Evolutionary conservation across 2,113 vertebrate genomes (phyloP), one percentile per base, ranked within the genome.

Genomic region (Fulica atra): DNA sequence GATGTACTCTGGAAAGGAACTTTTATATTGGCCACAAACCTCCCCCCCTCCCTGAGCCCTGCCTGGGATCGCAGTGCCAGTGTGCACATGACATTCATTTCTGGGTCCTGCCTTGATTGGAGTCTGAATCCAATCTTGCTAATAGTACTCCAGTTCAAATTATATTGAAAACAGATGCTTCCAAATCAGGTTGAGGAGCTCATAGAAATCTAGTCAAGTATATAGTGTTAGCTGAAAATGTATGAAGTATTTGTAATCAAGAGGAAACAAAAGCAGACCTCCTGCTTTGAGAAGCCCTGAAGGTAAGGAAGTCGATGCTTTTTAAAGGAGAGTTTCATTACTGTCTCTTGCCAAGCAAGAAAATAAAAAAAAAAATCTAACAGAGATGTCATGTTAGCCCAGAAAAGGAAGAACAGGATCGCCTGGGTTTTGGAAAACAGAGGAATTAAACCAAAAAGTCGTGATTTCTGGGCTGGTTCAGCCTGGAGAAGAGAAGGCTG

Each of bases 121-220:
- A 92, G 92, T 86, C 97, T 98, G 97, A 98, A 97, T 97, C 89
- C 93, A 95, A 95, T 97, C 97, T 97, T 77, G 94, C 92, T 96
- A 92, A 69, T 97, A 91, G 96, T 97, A 93, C 89, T 96, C 85
- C 94, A 96, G 85, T 96, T 93, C 92, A 93, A 82, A 93, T 89
- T 87, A 33, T 92, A 98, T 98, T 96, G 96, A 85, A 97, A 98
- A 94, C 98, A 98, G 97, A 98, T 98, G 97, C 95, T 95, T 92
- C 86, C 93, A 94, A 77, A 96, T 82, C 96, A 96, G 97, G 92
- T 79, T 93, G 95, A 94, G 92, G 95, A 93, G 81, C 69, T 81
- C 81, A 25, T 29, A 90, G 73, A 79, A 95, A 95, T 86, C 69
- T 89, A 86, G 89, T 88, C 76, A 28, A 81, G 88, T 77, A 84